Evolutionary conservation across 2,797 vertebrate genomes (phyloP), one percentile per base, ranked within the genome.

Genomic region (Cirrhinus molitorella): DNA sequence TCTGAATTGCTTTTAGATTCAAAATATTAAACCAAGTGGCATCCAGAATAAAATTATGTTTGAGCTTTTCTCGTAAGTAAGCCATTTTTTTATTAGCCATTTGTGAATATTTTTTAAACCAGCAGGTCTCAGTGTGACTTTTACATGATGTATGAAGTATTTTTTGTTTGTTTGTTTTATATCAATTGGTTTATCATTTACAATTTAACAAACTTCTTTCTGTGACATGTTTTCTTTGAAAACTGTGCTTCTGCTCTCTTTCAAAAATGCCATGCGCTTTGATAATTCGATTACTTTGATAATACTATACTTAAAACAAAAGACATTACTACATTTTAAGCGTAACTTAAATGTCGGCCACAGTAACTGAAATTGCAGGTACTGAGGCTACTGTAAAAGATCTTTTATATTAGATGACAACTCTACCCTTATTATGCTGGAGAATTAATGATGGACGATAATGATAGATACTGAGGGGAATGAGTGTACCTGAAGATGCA

Each of bases 401-500:
- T 23, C 34, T 47, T 57, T 21, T 43, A 59, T n/a, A 59, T 31
- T 12, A 71, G 23, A 80, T 31, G 17, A 57, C 23, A 57, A 55
- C n/a, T 28, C 16, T 51, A 7, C 51, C 31, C 72, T 68, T 55
- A 16, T 23, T 23, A n/a, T 25, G 31, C 37, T 7, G 40, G 5
- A 53, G 19, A 21, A 40, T 6, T 76, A 3, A 45, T 43, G 12
- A 68, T 70, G 49, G 23, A 21, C 25, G 5, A 77, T 28, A 49
- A 23, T 66, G 77, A 66, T 79, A 13, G 28, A 66, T n/a, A 40
- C 43, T 49, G 16, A 65, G 31, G 10, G 21, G 14, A 80, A 80
- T 45, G 7, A 23, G 31, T 74, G 51, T 57, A 55, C 14, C 78
- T 68, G 49, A 57, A 80, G 31, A 53, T 72, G 25, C 25, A 81